Percentiles rank a stretch among this genome's conserved stretches.
Conservation (phyloP, 1,140 invertebrate genomes). For the Idris sp. region DNA sequence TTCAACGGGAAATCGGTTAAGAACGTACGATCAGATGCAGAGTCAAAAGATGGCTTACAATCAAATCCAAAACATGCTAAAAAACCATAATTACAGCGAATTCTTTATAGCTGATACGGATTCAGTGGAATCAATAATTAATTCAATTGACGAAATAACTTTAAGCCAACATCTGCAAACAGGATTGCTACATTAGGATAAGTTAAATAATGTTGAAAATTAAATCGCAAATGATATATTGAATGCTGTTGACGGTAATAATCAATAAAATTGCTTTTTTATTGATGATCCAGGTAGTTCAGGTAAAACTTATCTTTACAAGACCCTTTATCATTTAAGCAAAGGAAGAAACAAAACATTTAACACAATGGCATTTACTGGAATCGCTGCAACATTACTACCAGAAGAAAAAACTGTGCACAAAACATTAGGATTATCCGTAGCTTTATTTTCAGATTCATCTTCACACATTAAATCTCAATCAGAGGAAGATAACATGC, state of each 20-base stretch:
- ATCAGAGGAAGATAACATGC: too few species aligned
- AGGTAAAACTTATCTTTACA: neutral
- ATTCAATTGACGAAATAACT: neutral
- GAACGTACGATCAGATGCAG: neutral
- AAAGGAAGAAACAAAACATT: neutral
- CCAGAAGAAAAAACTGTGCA: neutral
- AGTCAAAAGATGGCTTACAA: conserved; percentile 1
- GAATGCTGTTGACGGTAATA: conserved; percentile 1
- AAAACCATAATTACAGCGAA: neutral
- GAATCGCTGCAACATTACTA: conserved; percentile 1
- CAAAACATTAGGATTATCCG: too few species aligned
- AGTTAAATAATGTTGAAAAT: conserved; percentile 36
- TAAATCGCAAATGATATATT: neutral
- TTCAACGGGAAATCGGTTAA: neutral
- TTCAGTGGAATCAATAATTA: neutral
- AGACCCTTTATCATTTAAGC: conserved; percentile 1
- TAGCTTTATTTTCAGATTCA: too few species aligned
- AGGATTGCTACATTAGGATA: conserved; percentile 1
- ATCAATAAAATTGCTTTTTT: neutral
- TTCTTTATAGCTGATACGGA: neutral
- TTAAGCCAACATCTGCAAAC: neutral
- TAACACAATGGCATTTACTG: neutral
- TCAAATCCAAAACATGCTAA: neutral
- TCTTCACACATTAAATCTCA: too few species aligned
- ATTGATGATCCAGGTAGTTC: neutral